Conservation (phyloP, 2,888 invertebrate genomes). For the Spilarctia lutea region DNA sequence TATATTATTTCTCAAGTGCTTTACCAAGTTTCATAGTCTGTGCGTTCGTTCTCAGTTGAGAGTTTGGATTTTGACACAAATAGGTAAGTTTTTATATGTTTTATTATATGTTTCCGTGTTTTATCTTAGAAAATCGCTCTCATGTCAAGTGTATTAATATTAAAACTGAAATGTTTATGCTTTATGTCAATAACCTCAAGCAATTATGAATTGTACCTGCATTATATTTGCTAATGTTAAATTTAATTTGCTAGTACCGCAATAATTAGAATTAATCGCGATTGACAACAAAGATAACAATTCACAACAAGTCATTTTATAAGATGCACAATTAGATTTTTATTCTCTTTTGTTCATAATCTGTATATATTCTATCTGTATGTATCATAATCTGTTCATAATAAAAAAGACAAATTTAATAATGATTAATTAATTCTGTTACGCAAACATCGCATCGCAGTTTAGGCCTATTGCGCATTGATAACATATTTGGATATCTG, state of each 20-base stretch:
- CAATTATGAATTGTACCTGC: conserved; percentile 3
- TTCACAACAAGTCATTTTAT: background rate
- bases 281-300: conserved; percentile 19
- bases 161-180: conserved; percentile 19
- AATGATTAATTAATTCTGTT: background rate
- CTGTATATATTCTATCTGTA: background rate
- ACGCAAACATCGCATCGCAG: background rate
- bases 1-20: conserved; percentile 57
- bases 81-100: conserved; percentile 66
- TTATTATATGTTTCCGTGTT: conserved; percentile 5
- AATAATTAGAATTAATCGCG: background rate
- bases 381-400: too few species aligned
- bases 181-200: conserved; percentile 28
- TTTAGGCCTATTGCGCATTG: conserved; percentile 28
- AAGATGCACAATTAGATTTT: background rate
- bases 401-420: background rate
- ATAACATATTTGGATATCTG: conserved; percentile 43
- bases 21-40: conserved; percentile 63
- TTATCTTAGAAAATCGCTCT: conserved; percentile 8
- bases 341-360: background rate
- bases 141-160: conserved; percentile 12
- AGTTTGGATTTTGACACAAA: conserved; percentile 76
- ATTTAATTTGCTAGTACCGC: conserved; percentile 35
- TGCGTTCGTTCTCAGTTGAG: conserved; percentile 60
- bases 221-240: conserved; percentile 1